Conservation (phyloP, 2,888 invertebrate species). For the Folsomia candida region DNA sequence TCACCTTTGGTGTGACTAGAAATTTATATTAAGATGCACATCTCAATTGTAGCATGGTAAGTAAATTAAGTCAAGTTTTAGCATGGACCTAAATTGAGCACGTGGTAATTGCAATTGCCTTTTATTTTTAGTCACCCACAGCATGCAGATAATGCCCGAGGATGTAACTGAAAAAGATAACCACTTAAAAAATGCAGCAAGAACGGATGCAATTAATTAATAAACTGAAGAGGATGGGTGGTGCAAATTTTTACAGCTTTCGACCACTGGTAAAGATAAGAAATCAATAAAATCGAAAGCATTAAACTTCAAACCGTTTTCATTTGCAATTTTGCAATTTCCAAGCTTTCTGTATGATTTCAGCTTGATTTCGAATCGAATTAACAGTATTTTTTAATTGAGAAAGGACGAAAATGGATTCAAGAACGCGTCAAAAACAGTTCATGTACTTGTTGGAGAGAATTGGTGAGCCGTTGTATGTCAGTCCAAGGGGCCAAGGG, state of each 20-base stretch:
- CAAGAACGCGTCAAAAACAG: slow-evolving; percentile 10
- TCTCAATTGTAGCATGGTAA: too few species aligned
- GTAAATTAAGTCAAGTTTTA: too few species aligned
- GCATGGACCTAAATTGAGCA: too few species aligned
- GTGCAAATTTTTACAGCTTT: neutral
- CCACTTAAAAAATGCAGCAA: neutral
- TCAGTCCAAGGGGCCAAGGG: slow-evolving; percentile 27
- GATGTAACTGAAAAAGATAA: neutral
- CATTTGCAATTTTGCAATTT: too few species aligned
- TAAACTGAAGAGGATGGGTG: neutral
- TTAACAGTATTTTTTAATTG: neutral
- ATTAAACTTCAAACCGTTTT: neutral
- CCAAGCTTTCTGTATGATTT: too few species aligned
- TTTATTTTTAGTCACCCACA: neutral
- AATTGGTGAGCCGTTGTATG: slow-evolving; percentile 10
- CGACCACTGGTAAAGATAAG: neutral
- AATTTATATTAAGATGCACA: too few species aligned
- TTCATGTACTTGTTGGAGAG: slow-evolving; percentile 26
- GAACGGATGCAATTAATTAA: neutral
- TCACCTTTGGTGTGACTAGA: too few species aligned
- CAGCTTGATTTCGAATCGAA: neutral
- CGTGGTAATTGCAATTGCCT: neutral
- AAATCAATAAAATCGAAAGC: neutral
- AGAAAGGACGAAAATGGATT: neutral
- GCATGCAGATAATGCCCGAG: neutral